Evolutionary conservation across 2,888 invertebrate species (phyloP), one percentile per base, ranked within the genome.

Genomic region (Euproctis similis): DNA sequence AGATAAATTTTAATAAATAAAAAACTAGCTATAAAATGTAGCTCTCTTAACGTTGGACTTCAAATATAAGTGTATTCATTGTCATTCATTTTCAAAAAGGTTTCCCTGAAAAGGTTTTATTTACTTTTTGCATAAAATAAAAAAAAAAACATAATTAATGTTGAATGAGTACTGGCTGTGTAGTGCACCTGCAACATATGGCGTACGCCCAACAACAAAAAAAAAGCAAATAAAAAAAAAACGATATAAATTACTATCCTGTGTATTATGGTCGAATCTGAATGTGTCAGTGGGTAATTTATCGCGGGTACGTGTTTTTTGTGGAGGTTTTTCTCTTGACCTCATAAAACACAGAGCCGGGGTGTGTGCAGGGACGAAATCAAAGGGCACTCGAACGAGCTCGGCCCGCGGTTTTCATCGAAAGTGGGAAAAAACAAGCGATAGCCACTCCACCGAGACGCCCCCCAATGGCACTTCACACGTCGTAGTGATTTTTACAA

Each of bases 201-300:
- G 41, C 42, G 49, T 32, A 37, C 45, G 33, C 44, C 39, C 39
- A 48, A 52, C 54, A 57, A 56, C 31, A 28, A 24, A 59, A 63
- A 64, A 70, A 71, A 71, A 64, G n/a, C n/a, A n/a, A n/a, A 4
- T 14, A 28, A 24, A 59, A 63, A 64, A 70, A 71, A 72, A 64
- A 74, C 64, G 67, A 71, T 71, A 78, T 78, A 77, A 75, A 76
- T 76, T 72, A 71, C 70, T 71, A 69, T 64, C 76, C 72, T 73
- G 78, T 73, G 69, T 64, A 75, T 81, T 76, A 78, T 75, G 76
- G 74, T 59, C 61, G 72, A 78, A 77, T 82, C 81, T 82, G 82
- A 81, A 77, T 80, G 80, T 81, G 82, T 82, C 82, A 81, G 78
- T 80, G 74, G 71, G 76, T 78, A 81, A 84, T 82, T 82, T 82